Conservation (phyloP, 2,888 invertebrate genomes). For the Thymelicus sylvestris region DNA sequence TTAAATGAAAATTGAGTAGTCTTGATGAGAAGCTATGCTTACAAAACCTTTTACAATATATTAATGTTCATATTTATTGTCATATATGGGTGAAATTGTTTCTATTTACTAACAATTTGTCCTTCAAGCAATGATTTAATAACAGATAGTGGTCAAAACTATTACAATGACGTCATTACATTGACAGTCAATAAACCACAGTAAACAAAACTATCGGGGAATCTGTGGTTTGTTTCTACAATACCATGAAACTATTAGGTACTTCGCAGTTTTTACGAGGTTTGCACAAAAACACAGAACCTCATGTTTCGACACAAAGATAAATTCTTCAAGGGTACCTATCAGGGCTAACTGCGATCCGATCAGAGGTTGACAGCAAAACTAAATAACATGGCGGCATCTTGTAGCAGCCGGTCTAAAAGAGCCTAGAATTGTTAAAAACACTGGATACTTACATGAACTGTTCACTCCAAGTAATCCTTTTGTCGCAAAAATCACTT, state of each 20-base stretch:
- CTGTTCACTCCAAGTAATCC: conserved; percentile 56
- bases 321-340: conserved; percentile 54
- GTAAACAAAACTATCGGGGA: conserved; percentile 67
- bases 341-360: conserved; percentile 67
- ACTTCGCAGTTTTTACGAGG: background rate
- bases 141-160: conserved; percentile 39
- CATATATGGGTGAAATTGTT: conserved; percentile 16
- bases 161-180: conserved; percentile 79
- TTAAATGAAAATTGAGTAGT: background rate
- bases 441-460: conserved; percentile 60
- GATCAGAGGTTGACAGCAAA: conserved; percentile 78
- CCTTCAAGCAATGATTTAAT: conserved; percentile 30
- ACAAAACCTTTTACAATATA: background rate
- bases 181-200: conserved; percentile 80
- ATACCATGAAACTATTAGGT: background rate
- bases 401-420: conserved; percentile 78
- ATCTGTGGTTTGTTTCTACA: conserved; percentile 37
- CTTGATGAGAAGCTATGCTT: background rate
- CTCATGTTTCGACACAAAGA: conserved; percentile 43
- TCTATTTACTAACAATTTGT: conserved; percentile 22
- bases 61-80: background rate
- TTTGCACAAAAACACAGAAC: conserved; percentile 16
- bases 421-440: conserved; percentile 60
- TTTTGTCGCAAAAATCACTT: conserved; percentile 62
- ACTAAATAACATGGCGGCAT: conserved; percentile 85